Percentiles rank a stretch among this genome's conserved stretches.
Conservation (phyloP, 2,888 invertebrate genomes). For the Nomada fucata region DNA sequence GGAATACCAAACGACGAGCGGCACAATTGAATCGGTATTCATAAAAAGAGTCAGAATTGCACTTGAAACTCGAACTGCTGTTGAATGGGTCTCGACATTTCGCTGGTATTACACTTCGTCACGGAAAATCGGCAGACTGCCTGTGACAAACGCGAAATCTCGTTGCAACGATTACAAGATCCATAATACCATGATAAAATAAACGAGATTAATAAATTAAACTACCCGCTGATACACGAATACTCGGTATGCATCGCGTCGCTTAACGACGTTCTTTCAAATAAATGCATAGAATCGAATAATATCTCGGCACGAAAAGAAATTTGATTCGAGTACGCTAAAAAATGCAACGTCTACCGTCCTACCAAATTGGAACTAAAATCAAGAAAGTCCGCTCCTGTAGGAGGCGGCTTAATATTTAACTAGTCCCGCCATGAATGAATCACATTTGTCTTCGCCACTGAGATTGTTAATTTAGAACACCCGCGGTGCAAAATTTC, state of each 20-base stretch:
- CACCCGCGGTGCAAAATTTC: too few relatives aligned
- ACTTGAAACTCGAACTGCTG: slow-evolving; percentile 24
- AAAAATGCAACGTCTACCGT: neutral
- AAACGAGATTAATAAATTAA: too few relatives aligned
- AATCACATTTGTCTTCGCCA: neutral
- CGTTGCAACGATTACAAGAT: neutral
- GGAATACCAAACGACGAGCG: neutral
- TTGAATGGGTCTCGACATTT: slow-evolving; percentile 8
- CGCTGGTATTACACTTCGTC: neutral
- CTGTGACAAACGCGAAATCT: neutral
- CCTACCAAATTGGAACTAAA: neutral
- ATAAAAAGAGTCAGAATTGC: slow-evolving; percentile 7
- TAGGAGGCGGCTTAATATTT: neutral
- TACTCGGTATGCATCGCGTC: too few relatives aligned
- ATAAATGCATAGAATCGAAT: too few relatives aligned
- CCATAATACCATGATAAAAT: too few relatives aligned
- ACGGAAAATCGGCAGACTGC: slow-evolving; percentile 15
- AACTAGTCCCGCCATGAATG: neutral
- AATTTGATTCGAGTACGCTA: neutral
- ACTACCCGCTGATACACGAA: too few relatives aligned
- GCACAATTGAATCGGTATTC: slow-evolving; percentile 6
- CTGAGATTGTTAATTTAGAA: too few relatives aligned
- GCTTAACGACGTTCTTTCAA: too few relatives aligned
- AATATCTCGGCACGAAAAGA: too few relatives aligned
- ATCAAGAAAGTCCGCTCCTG: neutral